phyloP scores from a whole-genome alignment of 1,140 invertebrate species.

The Zaprionus africanus region DNA sequence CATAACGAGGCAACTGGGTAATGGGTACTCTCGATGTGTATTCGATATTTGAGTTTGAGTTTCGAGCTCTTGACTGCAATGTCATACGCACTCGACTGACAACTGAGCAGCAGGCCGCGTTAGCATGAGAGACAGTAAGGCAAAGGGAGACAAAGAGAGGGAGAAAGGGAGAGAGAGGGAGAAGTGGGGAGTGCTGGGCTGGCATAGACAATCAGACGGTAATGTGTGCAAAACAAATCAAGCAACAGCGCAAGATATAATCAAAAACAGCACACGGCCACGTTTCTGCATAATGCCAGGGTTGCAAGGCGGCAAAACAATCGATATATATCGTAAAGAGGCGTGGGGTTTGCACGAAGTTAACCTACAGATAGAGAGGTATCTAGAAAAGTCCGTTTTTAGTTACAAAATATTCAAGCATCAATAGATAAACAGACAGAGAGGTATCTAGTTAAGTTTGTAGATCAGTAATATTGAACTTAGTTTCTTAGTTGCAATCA shows the following conservation, averaged over 20 bases:
- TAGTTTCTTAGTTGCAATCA: no score
- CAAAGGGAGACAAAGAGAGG: neutral
- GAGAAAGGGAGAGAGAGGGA: neutral
- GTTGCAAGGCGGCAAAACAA: conserved; percentile 17
- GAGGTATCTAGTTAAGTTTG: no score
- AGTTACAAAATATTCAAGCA: neutral
- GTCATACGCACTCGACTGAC: conserved; percentile 49
- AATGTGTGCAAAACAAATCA: conserved; percentile 81
- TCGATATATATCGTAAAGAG: neutral
- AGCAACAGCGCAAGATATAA: conserved; percentile 73
- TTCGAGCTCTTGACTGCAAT: conserved; percentile 46
- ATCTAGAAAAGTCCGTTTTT: neutral
- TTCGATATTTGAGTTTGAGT: conserved; percentile 25
- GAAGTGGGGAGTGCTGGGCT: conserved; percentile 2
- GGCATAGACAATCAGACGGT: conserved; percentile 70
- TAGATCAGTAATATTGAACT: no score
- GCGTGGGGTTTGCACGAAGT: neutral
- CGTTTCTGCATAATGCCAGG: conserved; percentile 44
- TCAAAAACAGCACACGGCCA: conserved; percentile 48
- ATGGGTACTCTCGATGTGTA: conserved; percentile 33
- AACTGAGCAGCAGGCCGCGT: conserved; percentile 3
- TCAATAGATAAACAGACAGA: no score
- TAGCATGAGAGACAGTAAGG: neutral
- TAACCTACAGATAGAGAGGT: neutral
- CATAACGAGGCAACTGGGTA: conserved; percentile 50